phyloP scores from a whole-genome alignment of 2,888 invertebrate species.

The Sipha maydis region DNA sequence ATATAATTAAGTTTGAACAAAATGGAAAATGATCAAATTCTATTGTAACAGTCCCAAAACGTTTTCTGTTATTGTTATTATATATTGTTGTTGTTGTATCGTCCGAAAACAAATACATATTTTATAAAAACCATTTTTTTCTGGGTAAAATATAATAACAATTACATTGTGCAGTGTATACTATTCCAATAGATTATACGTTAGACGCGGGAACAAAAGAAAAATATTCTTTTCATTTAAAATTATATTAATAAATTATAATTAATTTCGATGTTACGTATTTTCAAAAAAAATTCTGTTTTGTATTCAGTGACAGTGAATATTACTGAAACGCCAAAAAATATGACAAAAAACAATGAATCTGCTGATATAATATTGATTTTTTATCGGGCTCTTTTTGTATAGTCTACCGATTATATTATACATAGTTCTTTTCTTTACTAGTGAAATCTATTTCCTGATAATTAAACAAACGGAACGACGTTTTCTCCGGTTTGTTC shows the following conservation, averaged over 20 bases:
- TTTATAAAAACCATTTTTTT: background rate
- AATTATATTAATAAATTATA: background rate
- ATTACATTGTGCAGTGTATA: background rate
- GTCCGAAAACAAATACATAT: background rate
- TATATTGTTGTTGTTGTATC: background rate
- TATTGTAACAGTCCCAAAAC: background rate
- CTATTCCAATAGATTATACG: background rate
- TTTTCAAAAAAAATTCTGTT: background rate
- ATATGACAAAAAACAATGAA: background rate
- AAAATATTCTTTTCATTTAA: background rate
- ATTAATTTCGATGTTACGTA: background rate
- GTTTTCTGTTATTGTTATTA: background rate
- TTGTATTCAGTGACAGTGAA: background rate
- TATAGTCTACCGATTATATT: background rate
- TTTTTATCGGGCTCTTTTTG: background rate
- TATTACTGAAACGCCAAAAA: background rate
- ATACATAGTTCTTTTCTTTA: background rate
- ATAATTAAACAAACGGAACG: slow-evolving; percentile 44
- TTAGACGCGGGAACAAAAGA: background rate
- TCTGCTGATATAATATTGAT: background rate
- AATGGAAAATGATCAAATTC: background rate
- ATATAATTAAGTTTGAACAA: background rate
- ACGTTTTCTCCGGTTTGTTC: slow-evolving; percentile 38
- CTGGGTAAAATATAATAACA: background rate
- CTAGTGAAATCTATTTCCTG: slow-evolving; percentile 9